Evolutionary conservation across 2,797 vertebrate genomes (phyloP), one percentile per base, ranked within the genome.

Genomic region (Lemur catta): DNA sequence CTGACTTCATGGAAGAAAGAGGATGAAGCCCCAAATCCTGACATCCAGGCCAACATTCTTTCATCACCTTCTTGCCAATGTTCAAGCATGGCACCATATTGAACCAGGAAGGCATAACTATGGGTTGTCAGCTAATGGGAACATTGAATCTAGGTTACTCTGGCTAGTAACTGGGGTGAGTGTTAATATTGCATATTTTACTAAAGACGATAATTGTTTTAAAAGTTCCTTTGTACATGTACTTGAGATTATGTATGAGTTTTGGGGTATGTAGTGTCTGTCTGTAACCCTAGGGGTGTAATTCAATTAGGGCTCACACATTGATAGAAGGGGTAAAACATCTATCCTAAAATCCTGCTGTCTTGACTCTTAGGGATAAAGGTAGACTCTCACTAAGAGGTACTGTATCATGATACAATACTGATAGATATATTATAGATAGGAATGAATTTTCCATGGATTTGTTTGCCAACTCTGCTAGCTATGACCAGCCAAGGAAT

Each of bases 61-160:
- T 30, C 0, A 14, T 17, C 28, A 12, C 5, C 0, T 41, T 24
- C 22, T 6, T 7, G 4, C 13, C 4, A 7, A 4, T 20, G 7
- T 84, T 63, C 48, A 59, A 22, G 2, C 3, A 3, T 5, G 14
- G 38, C 75, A 20, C 35, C 14, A 0, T 24, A 0, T 41, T 78
- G 13, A 28, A 38, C 33, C 4, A 59, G 50, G n/a, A 24, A 78
- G 28, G 13, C 2, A 35, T 15, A 8, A 17, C 2, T 43, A 22
- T 0, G 0, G 7, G 35, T 18, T 38, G 11, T n/a, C 61, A 30
- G 59, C 35, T 13, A 55, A 6, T 13, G 3, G 24, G 38, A 46
- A 82, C 3, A 3, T 6, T 11, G 38, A 72, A 22, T 61, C 55
- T 12, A 41, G 35, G 33, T 24, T 86, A n/a, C 7, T 18, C 38